Conservation (phyloP, 2,113 vertebrate genomes). For the Xiphorhynchus elegans region DNA sequence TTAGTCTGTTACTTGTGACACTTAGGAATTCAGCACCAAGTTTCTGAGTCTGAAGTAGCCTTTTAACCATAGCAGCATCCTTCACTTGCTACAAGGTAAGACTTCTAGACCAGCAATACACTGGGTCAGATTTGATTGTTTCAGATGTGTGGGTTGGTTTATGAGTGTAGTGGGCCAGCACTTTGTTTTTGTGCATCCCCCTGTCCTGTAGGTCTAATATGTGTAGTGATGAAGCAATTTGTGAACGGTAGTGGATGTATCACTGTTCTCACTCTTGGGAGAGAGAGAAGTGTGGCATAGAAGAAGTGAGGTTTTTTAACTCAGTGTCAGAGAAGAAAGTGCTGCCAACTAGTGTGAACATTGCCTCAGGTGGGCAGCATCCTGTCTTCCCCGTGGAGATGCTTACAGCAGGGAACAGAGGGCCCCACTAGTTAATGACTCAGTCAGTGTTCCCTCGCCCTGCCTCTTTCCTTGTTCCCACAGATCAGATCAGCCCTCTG, state of each 20-base stretch:
- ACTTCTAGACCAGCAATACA: neutral
- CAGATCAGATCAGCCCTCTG: conserved; percentile 10
- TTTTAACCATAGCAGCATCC: neutral
- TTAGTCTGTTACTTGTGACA: neutral
- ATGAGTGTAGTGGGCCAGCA: neutral
- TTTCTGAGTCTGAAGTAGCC: neutral
- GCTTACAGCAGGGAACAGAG: neutral
- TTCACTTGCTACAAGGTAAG: neutral
- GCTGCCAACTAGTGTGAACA: neutral
- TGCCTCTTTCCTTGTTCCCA: neutral
- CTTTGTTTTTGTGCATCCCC: fast-evolving
- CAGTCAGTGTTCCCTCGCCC: neutral
- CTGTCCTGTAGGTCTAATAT: neutral
- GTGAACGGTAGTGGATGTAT: neutral
- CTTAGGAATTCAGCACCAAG: neutral
- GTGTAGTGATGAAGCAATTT: neutral
- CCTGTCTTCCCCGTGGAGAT: neutral
- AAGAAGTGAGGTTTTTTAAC: neutral
- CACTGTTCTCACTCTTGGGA: neutral
- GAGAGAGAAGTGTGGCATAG: neutral
- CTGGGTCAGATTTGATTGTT: neutral
- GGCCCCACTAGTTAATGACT: neutral
- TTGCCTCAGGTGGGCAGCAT: neutral
- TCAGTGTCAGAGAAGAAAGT: neutral
- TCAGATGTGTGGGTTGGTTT: neutral